Evolutionary conservation across 2,797 vertebrate genomes (phyloP).

Genomic region (Tenualosa thibaudeaui): DNA sequence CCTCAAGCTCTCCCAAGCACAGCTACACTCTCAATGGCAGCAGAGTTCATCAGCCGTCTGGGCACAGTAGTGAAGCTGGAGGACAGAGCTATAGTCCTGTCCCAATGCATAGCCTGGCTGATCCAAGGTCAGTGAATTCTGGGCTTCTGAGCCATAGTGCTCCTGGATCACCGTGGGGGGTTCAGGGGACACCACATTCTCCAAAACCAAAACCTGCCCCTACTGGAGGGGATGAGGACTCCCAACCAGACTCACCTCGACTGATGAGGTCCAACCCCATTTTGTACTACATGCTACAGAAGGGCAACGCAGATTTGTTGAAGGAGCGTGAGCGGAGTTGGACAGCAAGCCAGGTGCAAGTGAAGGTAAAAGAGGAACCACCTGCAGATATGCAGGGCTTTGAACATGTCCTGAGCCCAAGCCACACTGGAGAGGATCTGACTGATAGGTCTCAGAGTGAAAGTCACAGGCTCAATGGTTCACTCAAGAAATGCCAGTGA

Average conservation of each 20-base stretch:
- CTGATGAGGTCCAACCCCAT: constrained; percentile 98
- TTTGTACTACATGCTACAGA: constrained; percentile 98
- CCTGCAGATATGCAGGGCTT: constrained; percentile 78
- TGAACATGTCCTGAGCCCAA: constrained; percentile 75
- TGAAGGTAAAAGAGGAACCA: constrained; percentile 86
- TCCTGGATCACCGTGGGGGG: constrained; percentile 28
- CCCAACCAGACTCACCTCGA: constrained; percentile 86
- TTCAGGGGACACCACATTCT: constrained; percentile 44
- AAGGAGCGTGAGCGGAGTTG: constrained; percentile 61
- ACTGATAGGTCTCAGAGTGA: constrained; percentile 47
- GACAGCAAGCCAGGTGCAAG: constrained; percentile 62
- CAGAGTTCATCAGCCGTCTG: constrained; percentile 64
- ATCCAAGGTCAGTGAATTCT: not conserved
- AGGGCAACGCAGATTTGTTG: constrained; percentile 83
- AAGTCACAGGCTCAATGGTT: constrained; percentile 49
- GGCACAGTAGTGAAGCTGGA: constrained; percentile 54
- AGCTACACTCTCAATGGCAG: constrained; percentile 81
- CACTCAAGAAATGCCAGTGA: constrained; percentile 49
- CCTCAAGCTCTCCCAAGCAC: constrained; percentile 69
- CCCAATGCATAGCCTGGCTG: not conserved
- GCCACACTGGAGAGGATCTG: constrained; percentile 44
- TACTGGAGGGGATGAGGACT: constrained; percentile 78
- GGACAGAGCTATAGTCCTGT: constrained; percentile 31
- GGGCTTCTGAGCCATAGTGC: constrained; percentile 16
- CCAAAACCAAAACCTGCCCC: constrained; percentile 78